Base-by-base conservation (phyloP, 2,888 invertebrate species). In the Protula sp. region DNA sequence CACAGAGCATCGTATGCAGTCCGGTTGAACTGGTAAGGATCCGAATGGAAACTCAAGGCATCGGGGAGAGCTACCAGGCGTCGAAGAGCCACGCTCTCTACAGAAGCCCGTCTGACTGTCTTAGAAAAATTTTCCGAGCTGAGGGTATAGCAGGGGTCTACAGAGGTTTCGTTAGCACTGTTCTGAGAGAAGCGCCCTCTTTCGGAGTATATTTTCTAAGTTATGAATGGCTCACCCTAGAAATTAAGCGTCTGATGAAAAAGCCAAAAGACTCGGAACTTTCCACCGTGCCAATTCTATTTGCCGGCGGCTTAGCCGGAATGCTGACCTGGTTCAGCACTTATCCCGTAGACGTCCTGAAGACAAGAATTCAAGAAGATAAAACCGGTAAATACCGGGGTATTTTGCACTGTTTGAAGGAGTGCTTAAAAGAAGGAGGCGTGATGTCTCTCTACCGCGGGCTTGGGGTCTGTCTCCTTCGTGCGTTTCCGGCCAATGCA, bases 11-110 rank as follows among this genome's bases (percentile, higher is more conserved):
- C 57, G 85, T 93, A 2, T 88, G 90, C 69, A 86, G 91, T 55
- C 95, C 97, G 0, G 89, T 95, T 79, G 97, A 98, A 77, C 84
- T 97, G 64, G 88, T 90, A 0, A 98, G 97, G 80, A 90, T 92
- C 0, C 85, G 92, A 38, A 84, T 94, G 70, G 97, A 97, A 79
- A 80, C 94, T 0, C 83, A 83, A 70, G 66, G 63, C 30, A 56
- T 60, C 22, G 65, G 65, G 19, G 55, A 62, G 31, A n/a, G n/a
- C n/a, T 54, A 45, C 29, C 9, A 27, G 22, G 30, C 31, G 19
- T 9, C 30, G 3, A 22, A n/a, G 19, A n/a, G n/a, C n/a, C 55
- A 60, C 31, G 47, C 14, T 2, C n/a, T n/a, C n/a, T 93, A 91
- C 78, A 75, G 81, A 38, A 87, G 88, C 2, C 86, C 89, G 9